Percentiles rank a stretch among this genome's conserved stretches.
phyloP scores from a whole-genome alignment of 2,113 vertebrate genomes.

The Erythrolamprus reginae region DNA sequence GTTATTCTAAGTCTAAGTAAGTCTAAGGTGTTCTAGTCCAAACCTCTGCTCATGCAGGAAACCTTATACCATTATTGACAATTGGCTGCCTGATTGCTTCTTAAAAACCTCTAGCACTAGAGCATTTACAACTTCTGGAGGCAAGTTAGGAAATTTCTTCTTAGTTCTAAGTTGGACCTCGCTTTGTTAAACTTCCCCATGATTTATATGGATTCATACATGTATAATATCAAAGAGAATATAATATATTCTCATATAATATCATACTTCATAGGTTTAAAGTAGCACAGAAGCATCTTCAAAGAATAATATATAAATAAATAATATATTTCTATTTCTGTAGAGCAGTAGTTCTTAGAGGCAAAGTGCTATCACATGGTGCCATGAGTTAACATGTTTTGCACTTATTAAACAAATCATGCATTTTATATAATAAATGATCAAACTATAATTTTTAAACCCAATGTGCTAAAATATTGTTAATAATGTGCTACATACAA shows the following conservation, averaged over 20 bases:
- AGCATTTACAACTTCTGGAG: too few species aligned
- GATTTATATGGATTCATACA: neutral
- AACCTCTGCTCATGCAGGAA: too few species aligned
- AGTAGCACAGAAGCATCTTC: neutral
- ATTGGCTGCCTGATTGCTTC: too few species aligned
- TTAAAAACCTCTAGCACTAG: too few species aligned
- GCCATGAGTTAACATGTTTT: neutral
- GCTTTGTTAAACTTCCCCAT: neutral
- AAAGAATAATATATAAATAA: neutral
- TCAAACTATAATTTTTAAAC: neutral
- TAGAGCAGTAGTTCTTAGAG: neutral
- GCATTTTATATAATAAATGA: neutral
- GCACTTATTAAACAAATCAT: neutral
- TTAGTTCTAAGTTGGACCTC: neutral
- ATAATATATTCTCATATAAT: neutral
- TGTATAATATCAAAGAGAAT: neutral
- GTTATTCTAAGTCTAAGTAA: too few species aligned
- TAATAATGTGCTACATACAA: neutral
- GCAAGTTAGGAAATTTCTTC: too few species aligned
- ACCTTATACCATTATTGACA: too few species aligned
- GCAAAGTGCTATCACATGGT: neutral
- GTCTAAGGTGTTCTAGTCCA: too few species aligned
- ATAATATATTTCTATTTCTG: neutral
- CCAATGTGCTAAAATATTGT: neutral
- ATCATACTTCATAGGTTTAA: neutral